Evolutionary conservation across 2,888 invertebrate genomes (phyloP).

Genomic region (Stenichneumon culpator): DNA sequence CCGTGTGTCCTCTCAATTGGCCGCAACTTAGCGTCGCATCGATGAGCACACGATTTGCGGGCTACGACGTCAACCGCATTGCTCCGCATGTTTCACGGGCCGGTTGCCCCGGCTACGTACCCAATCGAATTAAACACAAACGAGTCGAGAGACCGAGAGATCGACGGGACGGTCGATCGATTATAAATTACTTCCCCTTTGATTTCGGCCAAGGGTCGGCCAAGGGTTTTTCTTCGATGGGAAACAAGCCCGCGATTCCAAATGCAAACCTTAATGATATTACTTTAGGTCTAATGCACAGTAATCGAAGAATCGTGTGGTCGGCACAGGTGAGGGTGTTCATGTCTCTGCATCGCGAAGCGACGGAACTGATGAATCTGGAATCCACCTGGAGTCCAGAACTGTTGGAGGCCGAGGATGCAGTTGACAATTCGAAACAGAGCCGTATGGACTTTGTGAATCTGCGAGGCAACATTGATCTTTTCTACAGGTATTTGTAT

Average conservation of each 20-base stretch:
- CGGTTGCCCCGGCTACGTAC: constrained; percentile 33
- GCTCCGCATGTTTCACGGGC: constrained; percentile 76
- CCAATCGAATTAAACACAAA: constrained; percentile 29
- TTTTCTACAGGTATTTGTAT: constrained; percentile 63
- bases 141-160: neutral
- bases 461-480: constrained; percentile 36
- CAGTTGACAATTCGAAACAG: constrained; percentile 19
- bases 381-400: constrained; percentile 71
- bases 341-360: constrained; percentile 87
- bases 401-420: constrained; percentile 44
- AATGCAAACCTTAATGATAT: too few species aligned
- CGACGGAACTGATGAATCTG: constrained; percentile 86
- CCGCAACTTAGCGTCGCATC: constrained; percentile 82
- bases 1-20: constrained; percentile 76
- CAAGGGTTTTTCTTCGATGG: neutral
- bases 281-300: neutral
- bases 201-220: neutral
- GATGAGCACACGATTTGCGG: constrained; percentile 78
- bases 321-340: constrained; percentile 86
- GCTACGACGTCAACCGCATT: constrained; percentile 80
- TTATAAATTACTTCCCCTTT: constrained; percentile 52
- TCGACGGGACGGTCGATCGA: constrained; percentile 46
- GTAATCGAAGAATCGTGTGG: neutral
- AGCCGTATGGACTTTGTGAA: constrained; percentile 17
- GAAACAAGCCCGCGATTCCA: too few species aligned